Percentiles rank a stretch among this genome's conserved stretches.
phyloP scores from a whole-genome alignment of 2,113 vertebrate species.

The Paracanthobrama guichenoti region DNA sequence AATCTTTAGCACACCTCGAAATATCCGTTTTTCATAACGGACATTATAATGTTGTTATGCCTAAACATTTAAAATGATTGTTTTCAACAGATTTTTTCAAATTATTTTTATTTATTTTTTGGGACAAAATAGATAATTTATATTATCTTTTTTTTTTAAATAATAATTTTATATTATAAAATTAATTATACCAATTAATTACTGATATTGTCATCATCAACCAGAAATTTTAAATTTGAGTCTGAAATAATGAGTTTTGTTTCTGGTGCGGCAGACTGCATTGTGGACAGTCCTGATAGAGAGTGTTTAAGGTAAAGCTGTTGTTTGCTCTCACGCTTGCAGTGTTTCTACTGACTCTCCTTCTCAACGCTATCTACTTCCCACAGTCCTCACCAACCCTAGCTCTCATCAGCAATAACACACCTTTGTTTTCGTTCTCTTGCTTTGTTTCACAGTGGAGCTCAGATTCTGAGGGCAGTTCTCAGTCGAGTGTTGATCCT shows the following conservation, averaged over 20 bases:
- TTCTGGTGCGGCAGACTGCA: constrained; percentile 40
- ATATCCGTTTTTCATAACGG: background rate
- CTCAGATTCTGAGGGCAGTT: constrained; percentile 72
- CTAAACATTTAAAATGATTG: background rate
- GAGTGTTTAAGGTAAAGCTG: constrained; percentile 40
- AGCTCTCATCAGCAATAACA: constrained; percentile 1
- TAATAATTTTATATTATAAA: background rate
- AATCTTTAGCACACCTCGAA: background rate
- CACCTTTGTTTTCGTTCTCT: background rate
- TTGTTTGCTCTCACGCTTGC: background rate
- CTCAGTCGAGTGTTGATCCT: constrained; percentile 54
- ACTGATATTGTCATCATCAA: too few relatives aligned
- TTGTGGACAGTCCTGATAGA: constrained; percentile 30
- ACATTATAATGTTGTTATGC: background rate
- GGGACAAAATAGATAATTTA: background rate
- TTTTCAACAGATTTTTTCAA: too few relatives aligned
- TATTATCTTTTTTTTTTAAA: background rate
- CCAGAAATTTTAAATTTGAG: background rate
- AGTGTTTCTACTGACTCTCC: constrained; percentile 3
- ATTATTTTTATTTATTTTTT: too few relatives aligned
- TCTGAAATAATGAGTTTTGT: constrained; percentile 31
- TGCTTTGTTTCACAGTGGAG: constrained; percentile 59
- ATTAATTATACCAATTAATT: too few relatives aligned
- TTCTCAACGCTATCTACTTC: background rate
- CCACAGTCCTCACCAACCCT: background rate